A percentile compares a stretch with the other conserved stretches of the same genome.
These are phyloP conservation scores for Cerastoderma edule DNA, from an alignment of 2,888 invertebrate genomes.

Conservation along the genomic window DNA sequence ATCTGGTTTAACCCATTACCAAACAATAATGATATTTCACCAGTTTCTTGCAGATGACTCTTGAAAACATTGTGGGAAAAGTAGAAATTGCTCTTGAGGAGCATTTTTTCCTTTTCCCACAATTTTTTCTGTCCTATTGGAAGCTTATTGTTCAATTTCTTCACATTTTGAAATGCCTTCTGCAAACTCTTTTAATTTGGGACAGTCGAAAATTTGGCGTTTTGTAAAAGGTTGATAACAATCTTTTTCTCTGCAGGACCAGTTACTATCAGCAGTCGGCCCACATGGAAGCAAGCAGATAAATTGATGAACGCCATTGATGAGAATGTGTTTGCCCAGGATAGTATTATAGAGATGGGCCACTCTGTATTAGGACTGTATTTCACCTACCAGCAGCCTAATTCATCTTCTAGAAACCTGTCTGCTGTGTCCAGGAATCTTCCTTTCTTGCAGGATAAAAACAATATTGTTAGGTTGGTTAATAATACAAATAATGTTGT, in stretches of 20 bases:
- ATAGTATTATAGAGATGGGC: conserved; percentile 66
- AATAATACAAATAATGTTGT: background rate
- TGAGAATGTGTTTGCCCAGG: conserved; percentile 26
- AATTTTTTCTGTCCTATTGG: background rate
- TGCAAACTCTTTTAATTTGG: background rate
- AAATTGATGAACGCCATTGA: conserved; percentile 28
- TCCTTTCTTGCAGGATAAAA: conserved; percentile 68
- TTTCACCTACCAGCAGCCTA: conserved; percentile 58
- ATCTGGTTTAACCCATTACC: too few relatives aligned
- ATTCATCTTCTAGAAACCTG: conserved; percentile 27
- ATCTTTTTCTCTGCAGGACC: conserved; percentile 70
- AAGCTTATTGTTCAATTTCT: conserved; percentile 1
- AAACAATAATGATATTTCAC: too few relatives aligned
- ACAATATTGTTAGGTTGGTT: conserved; percentile 57
- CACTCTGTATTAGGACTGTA: conserved; percentile 68
- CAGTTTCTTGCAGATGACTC: too few relatives aligned
- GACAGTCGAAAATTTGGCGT: background rate
- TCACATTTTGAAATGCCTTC: background rate
- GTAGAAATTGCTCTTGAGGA: background rate
- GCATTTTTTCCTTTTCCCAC: background rate
- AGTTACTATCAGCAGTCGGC: conserved; percentile 74
- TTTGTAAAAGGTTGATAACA: too few relatives aligned
- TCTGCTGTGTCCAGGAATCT: conserved; percentile 22
- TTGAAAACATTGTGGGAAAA: background rate
- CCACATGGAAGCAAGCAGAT: conserved; percentile 68